phyloP scores from a whole-genome alignment of 2,797 vertebrate species.

The Labeo calbasu region DNA sequence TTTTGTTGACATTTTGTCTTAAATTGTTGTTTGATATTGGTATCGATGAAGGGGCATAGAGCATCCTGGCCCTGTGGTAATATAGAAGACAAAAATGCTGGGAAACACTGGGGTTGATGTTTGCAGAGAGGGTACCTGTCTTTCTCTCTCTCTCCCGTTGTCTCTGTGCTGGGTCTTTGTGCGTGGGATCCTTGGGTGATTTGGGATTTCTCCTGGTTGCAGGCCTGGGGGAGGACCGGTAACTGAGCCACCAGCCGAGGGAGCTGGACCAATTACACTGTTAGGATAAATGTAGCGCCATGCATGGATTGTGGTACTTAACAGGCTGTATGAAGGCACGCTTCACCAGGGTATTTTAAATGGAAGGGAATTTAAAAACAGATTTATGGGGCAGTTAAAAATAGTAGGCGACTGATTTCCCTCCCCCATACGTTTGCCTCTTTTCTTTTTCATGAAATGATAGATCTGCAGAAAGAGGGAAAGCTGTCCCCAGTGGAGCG shows the following conservation, averaged over 20 bases:
- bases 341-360: conserved; percentile 82
- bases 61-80: not conserved
- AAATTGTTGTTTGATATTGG: not conserved
- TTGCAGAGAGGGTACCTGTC: conserved; percentile 24
- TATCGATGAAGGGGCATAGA: not conserved
- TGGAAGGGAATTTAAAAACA: conserved; percentile 87
- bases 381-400: conserved; percentile 91
- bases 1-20: not conserved
- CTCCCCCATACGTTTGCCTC: conserved; percentile 72
- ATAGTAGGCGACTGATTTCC: conserved; percentile 85
- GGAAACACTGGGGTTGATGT: conserved; percentile 12
- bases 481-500: conserved; percentile 77
- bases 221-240: conserved; percentile 80
- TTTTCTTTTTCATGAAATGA: conserved; percentile 78
- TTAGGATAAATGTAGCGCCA: conserved; percentile 82
- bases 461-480: conserved; percentile 83
- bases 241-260: conserved; percentile 83
- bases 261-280: conserved; percentile 88
- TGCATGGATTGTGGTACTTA: conserved; percentile 88
- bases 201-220: conserved; percentile 81
- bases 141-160: conserved; percentile 16
- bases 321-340: conserved; percentile 78
- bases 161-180: conserved; percentile 52
- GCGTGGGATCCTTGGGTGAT: conserved; percentile 75
- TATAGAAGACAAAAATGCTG: not conserved